Base-by-base conservation (phyloP, 2,797 vertebrate species). In the Helostoma temminkii region DNA sequence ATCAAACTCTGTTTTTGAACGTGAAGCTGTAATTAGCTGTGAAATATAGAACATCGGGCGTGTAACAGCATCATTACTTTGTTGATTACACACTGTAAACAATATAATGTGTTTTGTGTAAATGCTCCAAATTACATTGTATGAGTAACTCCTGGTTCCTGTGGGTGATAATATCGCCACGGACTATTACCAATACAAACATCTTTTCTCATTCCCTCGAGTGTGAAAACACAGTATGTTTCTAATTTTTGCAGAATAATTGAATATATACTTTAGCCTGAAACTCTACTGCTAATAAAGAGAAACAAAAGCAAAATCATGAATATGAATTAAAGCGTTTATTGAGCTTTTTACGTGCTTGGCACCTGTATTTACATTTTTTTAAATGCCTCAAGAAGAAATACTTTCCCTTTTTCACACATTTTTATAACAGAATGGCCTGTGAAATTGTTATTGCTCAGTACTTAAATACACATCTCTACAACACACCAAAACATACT, bases 401-500 rank as follows among this genome's bases (percentile, higher is more conserved):
- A 76, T 86, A 91, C 91, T 94, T 94, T 90, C 67, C 76, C 52
- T 78, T 86, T 88, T 79, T 75, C 89, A 90, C 89, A 86, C 87
- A 76, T 83, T 77, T 83, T 77, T 66, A 81, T 77, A 88, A 82
- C 94, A 96, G 93, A 95, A 93, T 93, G 93, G 90, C 94, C 94
- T 92, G 91, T 94, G 95, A 95, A 94, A 93, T 94, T 94, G 95
- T 94, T 94, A 94, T 80, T 93, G 95, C 94, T 96, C 96, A 94
- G 93, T 91, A 96, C 92, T 97, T 97, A 98, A 99, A 98, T 98
- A 98, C 94, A 96, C 90, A 94, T 96, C 95, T 97, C 95, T 96
- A 97, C 94, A 96, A 95, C 96, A 98, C 95, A 94, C 94, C 95
- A 97, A 95, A 96, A 96, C 94, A 93, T 92, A 97, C 93, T 93